Evolutionary conservation across 2,888 invertebrate species (phyloP), one percentile per base, ranked within the genome.

Genomic region (Meandrusa payeni): DNA sequence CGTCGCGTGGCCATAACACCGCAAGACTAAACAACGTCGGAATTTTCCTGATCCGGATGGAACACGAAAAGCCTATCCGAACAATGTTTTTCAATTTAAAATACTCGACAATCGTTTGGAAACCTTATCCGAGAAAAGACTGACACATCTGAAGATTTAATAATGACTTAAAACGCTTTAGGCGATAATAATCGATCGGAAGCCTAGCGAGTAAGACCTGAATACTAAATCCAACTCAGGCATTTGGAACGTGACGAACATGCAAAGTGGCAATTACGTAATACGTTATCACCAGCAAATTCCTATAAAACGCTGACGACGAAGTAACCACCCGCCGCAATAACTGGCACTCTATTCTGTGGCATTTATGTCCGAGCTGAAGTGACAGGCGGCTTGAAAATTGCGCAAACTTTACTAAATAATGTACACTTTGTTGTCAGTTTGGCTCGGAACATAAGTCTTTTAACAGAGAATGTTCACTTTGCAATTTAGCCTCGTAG

Each of bases 1-100:
- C 77, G 77, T 80, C 72, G 70, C 70, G 70, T 76, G 67, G 69
- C 73, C 61, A 65, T 70, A 66, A 66, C 66, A 62, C 64, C 59
- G 52, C 58, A 66, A 69, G 68, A 76, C 69, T 69, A 65, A 72
- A 69, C 69, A 69, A 69, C 69, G 59, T 55, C 12, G 63, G 69
- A 74, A 73, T 69, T 71, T 73, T 69, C 68, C 63, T 70, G 61
- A 68, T 65, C 55, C 61, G 60, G 62, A 68, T 63, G 59, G 55
- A 37, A 28, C 34, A 9, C 17, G 4, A 9, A 9, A 20, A 11
- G 13, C 5, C n/a, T 6, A 11, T 11, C 3, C n/a, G 3, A 34
- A 4, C n/a, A 12, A 23, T 23, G n/a, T 23, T 2, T n/a, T 23
- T 15, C 2, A 20, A n/a, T 32, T 20, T 32, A 7, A 32, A 19